Evolutionary conservation across 1,140 invertebrate genomes (phyloP).

Genomic region (Zaprionus lachaisei): DNA sequence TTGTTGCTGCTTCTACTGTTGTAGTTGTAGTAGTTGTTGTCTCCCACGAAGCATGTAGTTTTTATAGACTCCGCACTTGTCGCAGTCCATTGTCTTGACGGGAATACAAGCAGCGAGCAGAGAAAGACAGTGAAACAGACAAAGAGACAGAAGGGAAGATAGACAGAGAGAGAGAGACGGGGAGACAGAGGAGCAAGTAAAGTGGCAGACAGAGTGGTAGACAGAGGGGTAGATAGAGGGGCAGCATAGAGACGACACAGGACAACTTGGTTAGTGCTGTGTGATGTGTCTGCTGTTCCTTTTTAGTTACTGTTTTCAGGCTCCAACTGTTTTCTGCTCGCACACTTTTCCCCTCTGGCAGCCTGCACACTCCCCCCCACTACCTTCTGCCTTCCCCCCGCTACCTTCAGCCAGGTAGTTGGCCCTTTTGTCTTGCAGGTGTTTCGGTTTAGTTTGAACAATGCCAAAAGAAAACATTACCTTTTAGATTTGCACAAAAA

Average conservation of each 20-base stretch:
- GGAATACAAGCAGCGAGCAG: conserved; percentile 11
- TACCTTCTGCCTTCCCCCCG: background rate
- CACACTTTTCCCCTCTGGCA: background rate
- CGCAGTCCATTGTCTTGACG: conserved; percentile 76
- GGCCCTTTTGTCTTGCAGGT: conserved; percentile 35
- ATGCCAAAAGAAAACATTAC: conserved; percentile 67
- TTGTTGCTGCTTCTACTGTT: conserved; percentile 22
- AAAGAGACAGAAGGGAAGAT: background rate
- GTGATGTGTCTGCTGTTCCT: conserved; percentile 45
- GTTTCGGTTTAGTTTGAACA: conserved; percentile 60
- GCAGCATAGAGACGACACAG: background rate
- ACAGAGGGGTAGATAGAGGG: too few species aligned
- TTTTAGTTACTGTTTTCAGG: conserved; percentile 72
- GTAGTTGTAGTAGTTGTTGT: conserved; percentile 68
- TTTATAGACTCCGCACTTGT: conserved; percentile 79
- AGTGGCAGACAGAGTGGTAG: background rate
- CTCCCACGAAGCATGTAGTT: conserved; percentile 36
- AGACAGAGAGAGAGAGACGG: background rate
- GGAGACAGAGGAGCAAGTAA: conserved; percentile 8
- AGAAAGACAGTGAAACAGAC: background rate
- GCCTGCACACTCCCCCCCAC: background rate
- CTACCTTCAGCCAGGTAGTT: too few species aligned
- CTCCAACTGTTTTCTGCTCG: conserved; percentile 34
- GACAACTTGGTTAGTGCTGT: conserved; percentile 40
- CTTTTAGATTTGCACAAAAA: conserved; percentile 35